Percentiles rank a stretch among this genome's conserved stretches.
These are phyloP conservation scores for Leptinotarsa lineolata DNA, from an alignment of 1,140 invertebrate species.

Conservation along the genomic window DNA sequence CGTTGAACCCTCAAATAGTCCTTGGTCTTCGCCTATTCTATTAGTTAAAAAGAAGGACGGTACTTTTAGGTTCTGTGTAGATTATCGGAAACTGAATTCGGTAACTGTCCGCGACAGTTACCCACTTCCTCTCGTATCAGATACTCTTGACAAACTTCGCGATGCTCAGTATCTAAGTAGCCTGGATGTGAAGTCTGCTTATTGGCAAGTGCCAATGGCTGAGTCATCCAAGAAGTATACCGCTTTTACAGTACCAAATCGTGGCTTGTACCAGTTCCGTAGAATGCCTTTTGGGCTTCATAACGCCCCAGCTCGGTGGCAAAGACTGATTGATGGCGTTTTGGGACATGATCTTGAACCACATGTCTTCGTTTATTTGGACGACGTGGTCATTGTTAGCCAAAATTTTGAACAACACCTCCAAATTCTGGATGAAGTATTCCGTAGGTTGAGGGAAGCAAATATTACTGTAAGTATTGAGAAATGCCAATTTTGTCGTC, in stretches of 20 bases:
- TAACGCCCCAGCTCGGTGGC: conserved; percentile 47
- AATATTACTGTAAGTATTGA: conserved; percentile 1
- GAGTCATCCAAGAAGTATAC: conserved; percentile 52
- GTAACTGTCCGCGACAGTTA: conserved; percentile 40
- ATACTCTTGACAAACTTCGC: conserved; percentile 42
- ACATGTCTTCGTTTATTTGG: conserved; percentile 44
- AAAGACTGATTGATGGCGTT: conserved; percentile 50
- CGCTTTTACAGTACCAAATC: conserved; percentile 55
- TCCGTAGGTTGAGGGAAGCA: conserved; percentile 11
- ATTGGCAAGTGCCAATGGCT: conserved; percentile 50
- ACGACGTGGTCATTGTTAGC: conserved; percentile 46
- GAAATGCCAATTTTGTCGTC: conserved; percentile 27
- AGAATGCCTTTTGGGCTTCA: conserved; percentile 51
- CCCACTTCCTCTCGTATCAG: conserved; percentile 34
- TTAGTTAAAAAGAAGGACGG: conserved; percentile 35
- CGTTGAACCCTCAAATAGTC: conserved; percentile 41
- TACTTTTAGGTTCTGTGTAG: conserved; percentile 31
- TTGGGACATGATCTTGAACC: conserved; percentile 36
- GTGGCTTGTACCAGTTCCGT: conserved; percentile 43
- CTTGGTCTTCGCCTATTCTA: conserved; percentile 31
- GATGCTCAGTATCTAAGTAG: conserved; percentile 47
- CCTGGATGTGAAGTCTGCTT: conserved; percentile 48
- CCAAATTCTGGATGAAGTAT: conserved; percentile 12
- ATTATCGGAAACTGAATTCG: conserved; percentile 30
- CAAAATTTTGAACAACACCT: conserved; percentile 33